phyloP scores from a whole-genome alignment of 2,888 invertebrate genomes.

The Campoplex capitator region DNA sequence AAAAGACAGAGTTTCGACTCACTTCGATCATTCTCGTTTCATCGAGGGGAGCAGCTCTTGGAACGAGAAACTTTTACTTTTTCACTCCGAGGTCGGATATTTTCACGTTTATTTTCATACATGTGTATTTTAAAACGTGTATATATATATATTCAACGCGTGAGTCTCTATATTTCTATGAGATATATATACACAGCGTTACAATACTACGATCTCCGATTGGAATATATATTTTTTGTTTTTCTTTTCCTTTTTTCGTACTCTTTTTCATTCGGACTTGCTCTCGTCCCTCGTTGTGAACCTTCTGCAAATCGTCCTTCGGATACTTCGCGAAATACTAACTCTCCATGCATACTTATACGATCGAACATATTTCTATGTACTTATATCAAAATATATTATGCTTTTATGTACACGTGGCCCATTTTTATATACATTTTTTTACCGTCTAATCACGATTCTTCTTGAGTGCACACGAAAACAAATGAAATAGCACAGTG shows the following conservation, averaged over 20 bases:
- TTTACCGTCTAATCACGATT: slow-evolving; percentile 43
- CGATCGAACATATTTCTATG: slow-evolving; percentile 10
- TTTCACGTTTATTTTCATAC: slow-evolving; percentile 1
- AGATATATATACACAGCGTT: slow-evolving; percentile 16
- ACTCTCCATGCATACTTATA: slow-evolving; percentile 14
- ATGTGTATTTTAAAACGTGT: background rate
- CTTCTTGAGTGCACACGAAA: slow-evolving; percentile 40
- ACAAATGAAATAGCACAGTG: slow-evolving; percentile 21
- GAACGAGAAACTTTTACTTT: slow-evolving; percentile 64
- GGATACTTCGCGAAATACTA: slow-evolving; percentile 42
- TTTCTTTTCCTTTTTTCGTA: slow-evolving; percentile 26
- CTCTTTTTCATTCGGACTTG: slow-evolving; percentile 48
- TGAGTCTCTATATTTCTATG: background rate
- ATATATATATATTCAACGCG: background rate
- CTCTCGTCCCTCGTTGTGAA: slow-evolving; percentile 38
- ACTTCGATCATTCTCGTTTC: slow-evolving; percentile 60
- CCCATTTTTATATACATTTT: slow-evolving; percentile 26
- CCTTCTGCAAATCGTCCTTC: slow-evolving; percentile 37
- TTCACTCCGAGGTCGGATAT: slow-evolving; percentile 32
- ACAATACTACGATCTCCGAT: slow-evolving; percentile 61
- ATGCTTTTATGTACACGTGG: background rate
- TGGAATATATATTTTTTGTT: slow-evolving; percentile 50
- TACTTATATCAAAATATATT: background rate
- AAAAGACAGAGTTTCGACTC: slow-evolving; percentile 33
- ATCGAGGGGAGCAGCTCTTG: slow-evolving; percentile 35